These are phyloP conservation scores for Rutilus rutilus DNA, from an alignment of 2,113 vertebrate species.

Conservation along the genomic window DNA sequence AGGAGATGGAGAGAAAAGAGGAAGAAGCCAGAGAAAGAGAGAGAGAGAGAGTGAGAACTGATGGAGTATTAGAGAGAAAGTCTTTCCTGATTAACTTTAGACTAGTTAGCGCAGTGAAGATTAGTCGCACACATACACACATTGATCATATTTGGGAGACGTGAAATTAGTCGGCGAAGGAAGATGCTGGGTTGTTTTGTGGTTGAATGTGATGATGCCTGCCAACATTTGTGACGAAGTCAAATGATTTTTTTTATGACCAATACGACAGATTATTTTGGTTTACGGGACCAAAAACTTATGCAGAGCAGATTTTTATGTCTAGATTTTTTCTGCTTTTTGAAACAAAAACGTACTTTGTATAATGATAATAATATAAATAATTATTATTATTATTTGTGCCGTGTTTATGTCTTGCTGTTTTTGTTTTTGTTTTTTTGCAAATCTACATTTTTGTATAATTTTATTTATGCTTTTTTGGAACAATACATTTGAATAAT, in stretches of 20 bases:
- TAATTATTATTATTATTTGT: neutral
- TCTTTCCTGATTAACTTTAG: constrained; percentile 42
- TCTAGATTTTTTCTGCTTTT: neutral
- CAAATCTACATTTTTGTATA: neutral
- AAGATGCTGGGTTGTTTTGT: neutral
- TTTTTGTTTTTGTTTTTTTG: neutral
- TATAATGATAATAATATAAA: neutral
- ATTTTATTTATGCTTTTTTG: neutral
- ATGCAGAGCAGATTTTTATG: neutral
- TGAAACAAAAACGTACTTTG: neutral
- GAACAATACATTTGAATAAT: neutral
- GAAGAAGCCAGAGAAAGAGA: neutral
- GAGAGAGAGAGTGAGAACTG: constrained; percentile 4
- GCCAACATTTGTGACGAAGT: neutral
- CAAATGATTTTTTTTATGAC: neutral
- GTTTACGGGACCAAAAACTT: neutral
- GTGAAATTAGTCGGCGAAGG: neutral
- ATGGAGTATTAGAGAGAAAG: neutral
- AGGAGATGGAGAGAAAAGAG: constrained; percentile 29
- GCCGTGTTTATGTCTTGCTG: neutral
- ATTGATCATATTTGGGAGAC: neutral
- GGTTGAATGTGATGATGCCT: neutral
- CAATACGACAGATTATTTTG: neutral
- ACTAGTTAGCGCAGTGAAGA: neutral
- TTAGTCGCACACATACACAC: too few relatives aligned